phyloP scores from a whole-genome alignment of 2,113 vertebrate species.

The Mesitornis unicolor region DNA sequence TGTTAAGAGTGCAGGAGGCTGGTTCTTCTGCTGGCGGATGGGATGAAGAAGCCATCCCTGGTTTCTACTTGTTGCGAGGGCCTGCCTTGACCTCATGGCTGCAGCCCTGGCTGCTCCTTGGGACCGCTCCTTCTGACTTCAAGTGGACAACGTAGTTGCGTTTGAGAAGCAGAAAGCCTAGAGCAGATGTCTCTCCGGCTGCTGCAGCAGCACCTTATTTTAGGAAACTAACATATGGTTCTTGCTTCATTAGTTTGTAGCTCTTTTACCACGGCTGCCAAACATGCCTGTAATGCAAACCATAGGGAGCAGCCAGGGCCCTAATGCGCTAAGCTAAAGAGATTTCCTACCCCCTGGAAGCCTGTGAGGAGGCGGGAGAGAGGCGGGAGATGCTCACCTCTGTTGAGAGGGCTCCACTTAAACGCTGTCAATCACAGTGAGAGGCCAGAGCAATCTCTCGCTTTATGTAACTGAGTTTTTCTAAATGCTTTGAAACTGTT shows the following conservation, averaged over 20 bases:
- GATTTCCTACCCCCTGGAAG: not conserved
- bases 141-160: not conserved
- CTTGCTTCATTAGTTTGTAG: constrained; percentile 9
- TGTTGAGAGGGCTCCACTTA: not conserved
- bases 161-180: not conserved
- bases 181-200: constrained; percentile 7
- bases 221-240: constrained; percentile 35
- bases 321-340: not conserved
- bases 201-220: constrained; percentile 6
- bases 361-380: fast-evolving
- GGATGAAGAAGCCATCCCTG: not conserved
- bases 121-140: not conserved
- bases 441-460: not conserved
- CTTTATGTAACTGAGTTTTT: constrained; percentile 11
- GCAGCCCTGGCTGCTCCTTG: not conserved
- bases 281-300: not conserved
- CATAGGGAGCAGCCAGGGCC: not conserved
- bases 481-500: constrained; percentile 31
- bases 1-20: not conserved
- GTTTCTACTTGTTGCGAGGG: not conserved
- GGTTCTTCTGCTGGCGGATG: not conserved
- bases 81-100: not conserved
- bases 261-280: not conserved
- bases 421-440: not conserved
- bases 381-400: not conserved